Base-by-base conservation (phyloP, 2,113 vertebrate genomes). In the Solenodon paradoxus region DNA sequence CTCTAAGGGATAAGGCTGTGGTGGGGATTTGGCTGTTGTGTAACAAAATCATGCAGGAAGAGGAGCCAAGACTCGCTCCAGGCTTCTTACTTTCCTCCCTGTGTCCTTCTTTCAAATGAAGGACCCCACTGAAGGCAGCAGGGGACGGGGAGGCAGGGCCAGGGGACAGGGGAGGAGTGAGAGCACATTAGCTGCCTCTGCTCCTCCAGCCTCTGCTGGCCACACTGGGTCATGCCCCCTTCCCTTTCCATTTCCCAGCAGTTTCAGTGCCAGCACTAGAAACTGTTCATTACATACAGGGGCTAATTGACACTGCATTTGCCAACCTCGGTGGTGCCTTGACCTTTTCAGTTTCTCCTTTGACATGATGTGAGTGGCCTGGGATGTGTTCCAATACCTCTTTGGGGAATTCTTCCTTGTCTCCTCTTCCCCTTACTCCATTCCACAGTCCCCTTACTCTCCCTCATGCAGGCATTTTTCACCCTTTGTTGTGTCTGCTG, bases 211-310 rank as follows among this genome's bases (percentile, higher is more conserved):
- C 75, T 68, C 24, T 24, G 38, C 87, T 45, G 81, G 32, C 64
- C 4, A 30, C n/a, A 6, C 61, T 19, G 38, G 45, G 49, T 59
- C 53, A 71, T 4, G 35, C 10, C 61, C 51, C 35, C 7, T 2
- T 7, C 3, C 7, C 83, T n/a, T 28, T 13, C 11, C 12, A 1
- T 38, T 78, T 26, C 74, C 64, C n/a, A 22, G 75, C 45, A 80
- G 69, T 75, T 35, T 40, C 7, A 40, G 45, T 24, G 49, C 20
- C 72, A 82, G 78, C 20, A 45, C 74, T 69, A 89, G 75, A 88
- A 91, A 93, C 9, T 42, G 89, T 47, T 88, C 64, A 53, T 90
- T 47, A 90, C 51, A 24, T 38, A 66, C 24, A 55, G 72, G 49
- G 38, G 32, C 69, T 80, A 47, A 87, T 0, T n/a, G 75, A 57